Evolutionary conservation across 2,888 invertebrate genomes (phyloP).

Genomic region (Watsonalla binaria): DNA sequence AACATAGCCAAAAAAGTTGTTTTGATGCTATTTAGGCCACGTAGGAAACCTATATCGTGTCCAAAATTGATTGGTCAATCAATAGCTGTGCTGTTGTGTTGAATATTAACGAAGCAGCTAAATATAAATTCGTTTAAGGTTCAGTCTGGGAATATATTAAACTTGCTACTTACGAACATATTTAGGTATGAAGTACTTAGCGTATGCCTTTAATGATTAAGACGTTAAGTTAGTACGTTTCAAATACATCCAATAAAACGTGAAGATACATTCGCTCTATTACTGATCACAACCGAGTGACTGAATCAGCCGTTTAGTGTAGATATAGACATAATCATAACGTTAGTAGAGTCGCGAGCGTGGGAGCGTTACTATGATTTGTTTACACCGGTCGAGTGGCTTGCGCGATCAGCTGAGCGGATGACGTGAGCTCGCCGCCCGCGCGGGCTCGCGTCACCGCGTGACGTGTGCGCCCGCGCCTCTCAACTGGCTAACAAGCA

Average conservation of each 20-base stretch:
- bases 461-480: constrained; percentile 32
- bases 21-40: background rate
- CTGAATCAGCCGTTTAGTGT: constrained; percentile 7
- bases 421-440: constrained; percentile 43
- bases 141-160: no score
- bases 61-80: constrained; percentile 1
- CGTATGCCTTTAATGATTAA: no score
- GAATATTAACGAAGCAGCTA: constrained; percentile 1
- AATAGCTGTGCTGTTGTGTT: background rate
- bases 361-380: constrained; percentile 73
- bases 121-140: background rate
- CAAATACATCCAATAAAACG: no score
- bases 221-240: no score
- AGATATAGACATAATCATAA: constrained; percentile 20
- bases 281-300: background rate
- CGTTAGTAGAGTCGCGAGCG: constrained; percentile 14
- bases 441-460: constrained; percentile 38
- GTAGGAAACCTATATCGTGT: background rate
- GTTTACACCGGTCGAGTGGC: constrained; percentile 59
- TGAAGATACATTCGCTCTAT: no score
- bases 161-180: no score
- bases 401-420: constrained; percentile 64
- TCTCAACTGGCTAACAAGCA: constrained; percentile 8
- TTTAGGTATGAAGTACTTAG: no score
- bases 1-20: no score